Conservation (phyloP, 2,113 vertebrate genomes). For the cat (Felis catus) region F.catus_Fca126_mat1.0 CM031420.1:9233001-9233500, state of each 20-base stretch:
- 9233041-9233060: neutral
- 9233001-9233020: neutral
- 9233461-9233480: rapidly evolving
- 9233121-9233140: neutral
- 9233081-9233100: neutral
- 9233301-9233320: neutral
- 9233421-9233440: too few species aligned
- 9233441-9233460: neutral
- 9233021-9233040: neutral
- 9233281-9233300: neutral
- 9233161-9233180: neutral
- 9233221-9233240: neutral
- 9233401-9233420: neutral
- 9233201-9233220: neutral
- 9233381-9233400: neutral
- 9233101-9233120: too few species aligned
- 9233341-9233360: neutral
- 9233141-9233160: neutral
- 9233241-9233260: neutral
- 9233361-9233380: neutral
- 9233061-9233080: rapidly evolving
- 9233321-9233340: neutral
- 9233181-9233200: neutral
- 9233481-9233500: neutral
- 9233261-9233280: neutral